Conservation (phyloP, 2,113 vertebrate species). For the Seriola aureovittata region DNA sequence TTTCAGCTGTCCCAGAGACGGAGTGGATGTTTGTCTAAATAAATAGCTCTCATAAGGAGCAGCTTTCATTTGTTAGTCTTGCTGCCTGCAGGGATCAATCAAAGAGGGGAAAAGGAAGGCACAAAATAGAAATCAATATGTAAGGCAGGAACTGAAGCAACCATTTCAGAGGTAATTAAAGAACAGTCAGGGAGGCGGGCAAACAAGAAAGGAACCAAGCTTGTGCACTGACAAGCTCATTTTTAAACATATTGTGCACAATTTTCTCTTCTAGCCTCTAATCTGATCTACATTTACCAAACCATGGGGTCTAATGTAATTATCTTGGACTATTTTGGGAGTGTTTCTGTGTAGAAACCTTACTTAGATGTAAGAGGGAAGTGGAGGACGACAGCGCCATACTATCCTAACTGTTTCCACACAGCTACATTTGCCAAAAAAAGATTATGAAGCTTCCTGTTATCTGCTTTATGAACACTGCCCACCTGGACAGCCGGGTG, state of each 20-base stretch:
- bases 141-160: slow-evolving; percentile 55
- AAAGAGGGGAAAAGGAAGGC: slow-evolving; percentile 56
- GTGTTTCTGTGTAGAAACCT: not conserved
- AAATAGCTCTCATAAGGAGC: slow-evolving; percentile 56
- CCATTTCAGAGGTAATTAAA: slow-evolving; percentile 71
- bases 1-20: slow-evolving; percentile 41
- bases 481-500: slow-evolving; percentile 68
- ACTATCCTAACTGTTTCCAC: slow-evolving; percentile 32
- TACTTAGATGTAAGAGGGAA: slow-evolving; percentile 18
- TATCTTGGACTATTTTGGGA: slow-evolving; percentile 16
- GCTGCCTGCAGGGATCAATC: slow-evolving; percentile 70
- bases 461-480: slow-evolving; percentile 73
- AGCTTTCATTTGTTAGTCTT: slow-evolving; percentile 75
- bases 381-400: not conserved
- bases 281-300: slow-evolving; percentile 31
- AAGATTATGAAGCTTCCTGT: slow-evolving; percentile 61
- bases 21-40: slow-evolving; percentile 64
- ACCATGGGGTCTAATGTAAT: slow-evolving; percentile 16
- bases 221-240: not conserved
- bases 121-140: slow-evolving; percentile 72
- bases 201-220: slow-evolving; percentile 15
- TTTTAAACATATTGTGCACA: slow-evolving; percentile 17
- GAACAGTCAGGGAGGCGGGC: slow-evolving; percentile 37
- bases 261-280: slow-evolving; percentile 11
- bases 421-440: slow-evolving; percentile 41